These are phyloP conservation scores for Pinctada fucata DNA, from an alignment of 2,888 invertebrate species.

Conservation along the genomic window DNA sequence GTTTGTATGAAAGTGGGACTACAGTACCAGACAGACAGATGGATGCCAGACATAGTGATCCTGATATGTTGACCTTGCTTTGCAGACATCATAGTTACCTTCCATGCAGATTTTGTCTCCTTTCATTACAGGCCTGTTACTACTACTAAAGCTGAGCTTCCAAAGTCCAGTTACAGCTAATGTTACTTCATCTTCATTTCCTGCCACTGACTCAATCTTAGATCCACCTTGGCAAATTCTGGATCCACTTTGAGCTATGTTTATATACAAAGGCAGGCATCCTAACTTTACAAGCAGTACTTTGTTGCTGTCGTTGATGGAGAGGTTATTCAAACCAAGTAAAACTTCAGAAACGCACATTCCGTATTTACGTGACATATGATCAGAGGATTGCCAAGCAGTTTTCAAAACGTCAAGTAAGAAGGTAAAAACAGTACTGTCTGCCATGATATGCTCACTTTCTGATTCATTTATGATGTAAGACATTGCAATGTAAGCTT, in stretches of 20 bases:
- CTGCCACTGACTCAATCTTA: background rate
- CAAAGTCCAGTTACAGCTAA: conserved; percentile 68
- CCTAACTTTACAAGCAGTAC: conserved; percentile 63
- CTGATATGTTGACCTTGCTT: too few relatives aligned
- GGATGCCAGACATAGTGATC: too few relatives aligned
- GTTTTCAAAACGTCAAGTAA: conserved; percentile 67
- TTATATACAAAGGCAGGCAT: conserved; percentile 58
- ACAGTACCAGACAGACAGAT: too few relatives aligned
- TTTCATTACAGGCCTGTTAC: conserved; percentile 63
- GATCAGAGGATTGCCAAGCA: conserved; percentile 64
- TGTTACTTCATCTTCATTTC: conserved; percentile 59
- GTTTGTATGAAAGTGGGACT: too few relatives aligned
- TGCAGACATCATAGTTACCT: conserved; percentile 47
- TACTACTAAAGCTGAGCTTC: conserved; percentile 70
- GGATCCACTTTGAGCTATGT: conserved; percentile 43
- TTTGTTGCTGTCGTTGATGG: conserved; percentile 70
- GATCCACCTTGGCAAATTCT: background rate
- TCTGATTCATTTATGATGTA: conserved; percentile 72
- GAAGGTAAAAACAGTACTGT: conserved; percentile 65
- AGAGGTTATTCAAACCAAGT: conserved; percentile 67
- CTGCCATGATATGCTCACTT: conserved; percentile 65
- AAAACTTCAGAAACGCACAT: conserved; percentile 70
- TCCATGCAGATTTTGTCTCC: conserved; percentile 61
- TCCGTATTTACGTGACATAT: conserved; percentile 69
- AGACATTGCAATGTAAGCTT: conserved; percentile 70